Conservation (phyloP, 2,888 invertebrate genomes). For the Copidosoma aretas region DNA sequence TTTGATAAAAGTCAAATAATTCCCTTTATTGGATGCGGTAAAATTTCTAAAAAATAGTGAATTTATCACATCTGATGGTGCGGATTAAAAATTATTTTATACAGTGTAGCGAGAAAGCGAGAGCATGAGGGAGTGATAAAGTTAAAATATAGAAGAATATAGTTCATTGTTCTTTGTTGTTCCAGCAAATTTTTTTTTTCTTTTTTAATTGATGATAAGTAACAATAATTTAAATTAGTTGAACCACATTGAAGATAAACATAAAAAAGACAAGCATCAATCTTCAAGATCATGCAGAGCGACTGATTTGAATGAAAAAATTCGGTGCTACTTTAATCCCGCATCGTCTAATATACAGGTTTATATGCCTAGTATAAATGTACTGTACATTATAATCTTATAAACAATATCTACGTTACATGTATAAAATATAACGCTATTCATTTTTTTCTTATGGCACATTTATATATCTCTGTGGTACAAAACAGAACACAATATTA, state of each 20-base stretch:
- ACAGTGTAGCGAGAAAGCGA: background rate
- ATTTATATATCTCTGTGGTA: conserved; percentile 57
- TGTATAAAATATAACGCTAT: conserved; percentile 56
- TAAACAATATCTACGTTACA: conserved; percentile 53
- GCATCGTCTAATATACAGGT: conserved; percentile 55
- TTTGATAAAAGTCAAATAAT: too few relatives aligned
- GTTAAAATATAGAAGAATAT: conserved; percentile 23
- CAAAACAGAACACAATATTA: conserved; percentile 51
- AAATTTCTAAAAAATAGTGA: too few relatives aligned
- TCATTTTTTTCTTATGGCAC: conserved; percentile 62
- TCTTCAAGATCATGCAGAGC: conserved; percentile 47
- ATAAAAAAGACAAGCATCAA: conserved; percentile 35
- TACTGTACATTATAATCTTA: conserved; percentile 62
- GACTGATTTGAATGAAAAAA: conserved; percentile 47
- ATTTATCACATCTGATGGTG: too few relatives aligned
- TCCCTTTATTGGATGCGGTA: too few relatives aligned
- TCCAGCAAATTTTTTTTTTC: conserved; percentile 21
- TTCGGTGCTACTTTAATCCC: conserved; percentile 59
- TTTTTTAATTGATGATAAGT: conserved; percentile 28
- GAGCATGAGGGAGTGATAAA: conserved; percentile 21
- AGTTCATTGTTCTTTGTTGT: conserved; percentile 32
- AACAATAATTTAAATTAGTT: conserved; percentile 32
- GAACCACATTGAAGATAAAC: conserved; percentile 22
- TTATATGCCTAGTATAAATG: conserved; percentile 60
- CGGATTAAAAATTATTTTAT: too few relatives aligned